phyloP scores from a whole-genome alignment of 2,888 invertebrate genomes.

The Geotrupes spiniger region DNA sequence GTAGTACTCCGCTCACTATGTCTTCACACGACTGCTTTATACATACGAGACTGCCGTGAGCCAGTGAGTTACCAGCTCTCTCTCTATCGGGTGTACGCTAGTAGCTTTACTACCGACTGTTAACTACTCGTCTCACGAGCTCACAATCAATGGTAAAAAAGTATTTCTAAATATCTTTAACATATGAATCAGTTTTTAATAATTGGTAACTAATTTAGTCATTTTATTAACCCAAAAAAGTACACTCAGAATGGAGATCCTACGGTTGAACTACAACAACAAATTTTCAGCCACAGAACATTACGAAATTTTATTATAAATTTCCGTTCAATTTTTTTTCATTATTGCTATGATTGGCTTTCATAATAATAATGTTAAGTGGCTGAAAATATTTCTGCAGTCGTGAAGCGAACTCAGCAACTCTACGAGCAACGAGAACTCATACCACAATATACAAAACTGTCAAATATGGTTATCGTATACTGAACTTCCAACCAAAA shows the following conservation, averaged over 20 bases:
- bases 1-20: constrained; percentile 43
- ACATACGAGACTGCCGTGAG: constrained; percentile 45
- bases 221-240: constrained; percentile 15
- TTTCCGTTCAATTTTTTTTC: background rate
- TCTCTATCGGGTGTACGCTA: constrained; percentile 37
- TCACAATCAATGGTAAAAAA: constrained; percentile 47
- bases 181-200: constrained; percentile 28
- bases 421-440: constrained; percentile 7
- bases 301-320: constrained; percentile 3
- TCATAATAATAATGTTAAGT: constrained; percentile 21
- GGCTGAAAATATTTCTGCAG: constrained; percentile 26
- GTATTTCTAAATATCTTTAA: constrained; percentile 32
- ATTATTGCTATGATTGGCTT: constrained; percentile 7
- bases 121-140: constrained; percentile 47
- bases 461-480: too few species aligned
- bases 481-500: too few species aligned
- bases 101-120: constrained; percentile 37
- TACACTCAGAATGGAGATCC: constrained; percentile 3
- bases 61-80: constrained; percentile 47
- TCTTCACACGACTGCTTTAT: constrained; percentile 46
- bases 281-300: constrained; percentile 15
- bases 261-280: constrained; percentile 10
- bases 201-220: constrained; percentile 17
- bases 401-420: constrained; percentile 26
- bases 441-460: background rate